phyloP scores from a whole-genome alignment of 2,888 invertebrate species.

The Limnephilus marmoratus region DNA sequence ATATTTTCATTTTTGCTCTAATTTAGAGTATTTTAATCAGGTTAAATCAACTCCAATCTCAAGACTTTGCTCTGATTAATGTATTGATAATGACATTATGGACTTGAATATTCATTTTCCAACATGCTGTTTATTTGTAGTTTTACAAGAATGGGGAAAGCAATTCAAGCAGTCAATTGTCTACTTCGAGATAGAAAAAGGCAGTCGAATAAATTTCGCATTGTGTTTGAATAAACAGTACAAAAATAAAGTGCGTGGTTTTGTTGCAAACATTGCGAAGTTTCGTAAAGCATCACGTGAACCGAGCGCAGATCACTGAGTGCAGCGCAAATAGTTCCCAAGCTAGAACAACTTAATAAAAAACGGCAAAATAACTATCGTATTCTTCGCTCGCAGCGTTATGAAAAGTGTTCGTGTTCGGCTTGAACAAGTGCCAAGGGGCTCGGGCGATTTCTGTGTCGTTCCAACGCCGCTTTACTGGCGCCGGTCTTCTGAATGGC shows the following conservation, averaged over 20 bases:
- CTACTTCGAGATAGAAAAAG: not conserved
- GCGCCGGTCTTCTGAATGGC: constrained; percentile 57
- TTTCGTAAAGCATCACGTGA: constrained; percentile 53
- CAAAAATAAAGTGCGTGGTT: constrained; percentile 23
- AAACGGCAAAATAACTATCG: constrained; percentile 11
- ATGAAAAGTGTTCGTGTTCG: not conserved
- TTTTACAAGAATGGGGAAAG: not conserved
- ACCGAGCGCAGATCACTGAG: constrained; percentile 6
- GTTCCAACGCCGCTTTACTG: constrained; percentile 37
- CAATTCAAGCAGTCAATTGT: not conserved
- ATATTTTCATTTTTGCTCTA: not conserved
- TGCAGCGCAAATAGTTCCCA: constrained; percentile 4
- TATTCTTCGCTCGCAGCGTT: not conserved
- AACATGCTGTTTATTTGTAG: not conserved
- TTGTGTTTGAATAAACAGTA: constrained; percentile 2
- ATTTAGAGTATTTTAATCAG: not conserved
- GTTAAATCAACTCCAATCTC: not conserved
- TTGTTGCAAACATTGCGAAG: constrained; percentile 38
- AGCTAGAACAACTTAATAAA: constrained; percentile 11
- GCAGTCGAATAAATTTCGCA: not conserved
- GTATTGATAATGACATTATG: not conserved
- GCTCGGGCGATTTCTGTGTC: not conserved
- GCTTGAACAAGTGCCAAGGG: constrained; percentile 11
- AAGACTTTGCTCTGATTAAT: not conserved
- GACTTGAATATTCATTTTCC: not conserved